Conservation (phyloP, 2,888 invertebrate genomes). For the Myopa tessellatipennis region DNA sequence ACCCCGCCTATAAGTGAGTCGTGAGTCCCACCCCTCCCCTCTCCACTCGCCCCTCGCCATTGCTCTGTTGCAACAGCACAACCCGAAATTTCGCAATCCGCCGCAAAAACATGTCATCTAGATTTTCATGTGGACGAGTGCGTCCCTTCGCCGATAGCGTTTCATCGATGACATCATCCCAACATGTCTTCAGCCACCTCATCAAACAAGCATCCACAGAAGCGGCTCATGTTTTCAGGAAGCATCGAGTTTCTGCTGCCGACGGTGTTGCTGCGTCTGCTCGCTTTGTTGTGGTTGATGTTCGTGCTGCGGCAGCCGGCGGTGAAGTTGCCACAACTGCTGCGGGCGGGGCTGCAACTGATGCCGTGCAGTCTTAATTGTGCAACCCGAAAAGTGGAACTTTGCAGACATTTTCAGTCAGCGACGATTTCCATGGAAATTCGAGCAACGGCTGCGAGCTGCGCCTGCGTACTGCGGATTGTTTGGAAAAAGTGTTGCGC, state of each 20-base stretch:
- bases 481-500: conserved; percentile 26
- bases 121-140: not conserved
- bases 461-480: conserved; percentile 18
- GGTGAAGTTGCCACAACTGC: not conserved
- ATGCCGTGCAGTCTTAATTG: conserved; percentile 25
- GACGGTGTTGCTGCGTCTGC: not conserved
- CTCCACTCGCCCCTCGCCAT: not conserved
- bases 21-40: too few species aligned
- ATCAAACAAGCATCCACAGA: not conserved
- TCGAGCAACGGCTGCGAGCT: conserved; percentile 12
- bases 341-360: not conserved
- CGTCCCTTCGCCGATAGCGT: conserved; percentile 28
- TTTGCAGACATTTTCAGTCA: conserved; percentile 1
- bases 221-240: conserved; percentile 32
- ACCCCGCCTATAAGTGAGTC: not conserved
- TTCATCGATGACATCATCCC: conserved; percentile 27
- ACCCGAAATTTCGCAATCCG: conserved; percentile 10
- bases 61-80: not conserved
- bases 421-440: conserved; percentile 19
- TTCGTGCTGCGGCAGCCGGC: not conserved
- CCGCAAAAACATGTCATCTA: not conserved
- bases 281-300: conserved; percentile 1
- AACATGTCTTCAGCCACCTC: not conserved
- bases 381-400: conserved; percentile 28
- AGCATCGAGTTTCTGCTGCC: conserved; percentile 27